Conservation (phyloP, 2,113 vertebrate species). For the Dasyprocta punctata region DNA sequence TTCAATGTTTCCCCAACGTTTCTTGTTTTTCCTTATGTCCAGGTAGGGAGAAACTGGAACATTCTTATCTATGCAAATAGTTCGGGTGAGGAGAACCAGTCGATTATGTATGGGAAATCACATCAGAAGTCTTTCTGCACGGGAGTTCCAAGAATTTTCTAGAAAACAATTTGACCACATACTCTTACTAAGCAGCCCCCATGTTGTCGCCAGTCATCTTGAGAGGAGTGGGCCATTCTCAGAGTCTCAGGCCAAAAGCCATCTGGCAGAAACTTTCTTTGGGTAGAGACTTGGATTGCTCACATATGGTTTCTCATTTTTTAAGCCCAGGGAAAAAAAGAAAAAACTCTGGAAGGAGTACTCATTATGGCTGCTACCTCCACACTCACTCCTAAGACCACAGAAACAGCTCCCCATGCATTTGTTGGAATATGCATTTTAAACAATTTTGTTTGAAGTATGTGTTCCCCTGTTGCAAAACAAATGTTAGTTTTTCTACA, state of each 20-base stretch:
- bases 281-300: not conserved
- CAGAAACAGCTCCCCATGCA: not conserved
- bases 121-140: not conserved
- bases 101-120: not conserved
- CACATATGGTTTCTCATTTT: not conserved
- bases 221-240: not conserved
- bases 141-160: not conserved
- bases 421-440: not conserved
- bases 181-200: not conserved
- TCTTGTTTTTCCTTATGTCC: not conserved
- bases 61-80: not conserved
- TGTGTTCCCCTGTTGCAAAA: not conserved
- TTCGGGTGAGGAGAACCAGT: not conserved
- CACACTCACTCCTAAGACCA: not conserved
- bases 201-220: not conserved
- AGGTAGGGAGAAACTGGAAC: not conserved
- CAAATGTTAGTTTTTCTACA: not conserved
- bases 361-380: not conserved
- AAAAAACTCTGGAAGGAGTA: not conserved
- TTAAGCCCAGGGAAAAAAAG: not conserved
- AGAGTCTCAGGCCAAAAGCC: not conserved
- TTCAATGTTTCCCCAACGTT: not conserved
- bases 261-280: not conserved
- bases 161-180: accelerated
- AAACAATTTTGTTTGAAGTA: conserved; percentile 27